Evolutionary conservation across 2,888 invertebrate genomes (phyloP), one percentile per base, ranked within the genome.

Genomic region (Coleophora deauratella): DNA sequence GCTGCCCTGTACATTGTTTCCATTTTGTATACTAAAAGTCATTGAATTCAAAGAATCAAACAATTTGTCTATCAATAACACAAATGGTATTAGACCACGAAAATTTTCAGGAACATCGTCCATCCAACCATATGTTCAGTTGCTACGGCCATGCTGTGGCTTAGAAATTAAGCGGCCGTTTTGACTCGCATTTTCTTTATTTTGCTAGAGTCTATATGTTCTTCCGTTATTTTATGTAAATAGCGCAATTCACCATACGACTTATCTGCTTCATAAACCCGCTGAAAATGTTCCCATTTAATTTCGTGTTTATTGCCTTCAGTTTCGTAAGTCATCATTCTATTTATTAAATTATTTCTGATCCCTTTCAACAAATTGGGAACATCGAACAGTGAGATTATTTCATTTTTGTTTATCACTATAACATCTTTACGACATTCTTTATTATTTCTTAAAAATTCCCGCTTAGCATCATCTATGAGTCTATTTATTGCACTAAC

Each of bases 101-200:
- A 50, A 52, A 32, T 52, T 50, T 33, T 27, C 11, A 2, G 50
- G 46, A 1, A 52, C 11, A 31, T 40, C 33, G 2, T 42, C 45
- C 14, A 50, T 43, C 47, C 46, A 2, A 46, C 49, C 33, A 50
- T 28, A 37, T 52, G 50, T 27, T 51, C 47, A 14, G 57, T 40
- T 0, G 40, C 54, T 0, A 56, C 52, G 7, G 57, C 56, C 8
- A 60, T 50, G 33, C 54, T 52, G 31, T 57, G 59, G 27, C 59
- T 63, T 28, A 63, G 55, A 6, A 60, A 1, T 45, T 63, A 56
- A 8, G 56, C 41, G 1, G 57, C 57, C 2, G 38, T n/a, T 30
- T 57, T 58, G 0, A 58, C 59, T 1, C 45, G 37, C 54, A 59
- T 59, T 50, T 59, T 59, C 2, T 55, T 52, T 9, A 52, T 54